Base-by-base conservation (phyloP, 2,888 invertebrate genomes). In the Plusia festucae region DNA sequence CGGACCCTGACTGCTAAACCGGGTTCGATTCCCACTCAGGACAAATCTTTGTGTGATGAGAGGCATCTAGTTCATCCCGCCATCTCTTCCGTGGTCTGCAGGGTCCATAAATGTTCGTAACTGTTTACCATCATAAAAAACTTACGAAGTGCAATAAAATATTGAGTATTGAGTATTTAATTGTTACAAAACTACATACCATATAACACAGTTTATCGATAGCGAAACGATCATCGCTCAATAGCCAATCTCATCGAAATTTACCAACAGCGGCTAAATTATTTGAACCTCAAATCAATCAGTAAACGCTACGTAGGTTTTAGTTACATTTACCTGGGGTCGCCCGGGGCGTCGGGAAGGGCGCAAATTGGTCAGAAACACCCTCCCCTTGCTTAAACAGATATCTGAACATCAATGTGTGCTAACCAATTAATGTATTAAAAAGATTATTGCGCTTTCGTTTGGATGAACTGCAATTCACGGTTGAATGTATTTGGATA, bases 311-410 rank as follows among this genome's bases (percentile, higher is more conserved):
- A 87, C 84, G 86, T 88, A 89, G 87, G 88, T 89, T 87, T 82
- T 84, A 83, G 83, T 83, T 69, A 75, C 71, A 78, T 80, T 73
- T 74, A 65, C 54, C 73, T 73, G 77, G 76, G 76, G 78, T 69
- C 63, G 75, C 63, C 55, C 54, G 61, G 75, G 81, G 68, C 61
- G 59, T 59, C 51, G 78, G 85, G 84, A 85, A 72, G 87, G 87
- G 83, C 77, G 88, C 84, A 89, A 91, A 91, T 91, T 89, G 87
- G 80, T 86, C 85, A 87, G 88, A 89, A 83, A 85, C 77, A 73
- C 78, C 72, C 77, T 61, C 72, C 58, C 62, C 55, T 30, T 62
- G 73, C 78, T 73, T 68, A 78, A 78, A 78, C 74, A 73, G 73
- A 73, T 73, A 73, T 73, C 78, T 73, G 68, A 74, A 67, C 74